Evolutionary conservation across 64 coral and sea anemone species (phyloP).

Genomic region (Pocillopora damicornis): DNA sequence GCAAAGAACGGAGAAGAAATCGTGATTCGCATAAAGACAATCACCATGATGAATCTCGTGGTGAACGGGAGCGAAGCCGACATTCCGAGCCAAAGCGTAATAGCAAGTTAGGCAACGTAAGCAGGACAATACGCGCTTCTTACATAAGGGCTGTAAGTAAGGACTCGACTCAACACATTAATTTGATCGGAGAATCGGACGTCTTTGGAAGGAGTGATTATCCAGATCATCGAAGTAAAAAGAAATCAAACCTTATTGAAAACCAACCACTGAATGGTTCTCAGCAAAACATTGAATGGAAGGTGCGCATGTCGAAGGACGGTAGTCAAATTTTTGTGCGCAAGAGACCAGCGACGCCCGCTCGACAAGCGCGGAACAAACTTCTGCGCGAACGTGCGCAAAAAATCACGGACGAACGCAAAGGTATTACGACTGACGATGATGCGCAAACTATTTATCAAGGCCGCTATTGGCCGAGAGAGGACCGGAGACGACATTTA

Average conservation of each 20-base stretch:
- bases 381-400: conserved; percentile 91
- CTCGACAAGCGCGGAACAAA: conserved; percentile 78
- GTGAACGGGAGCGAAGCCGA: conserved; percentile 48
- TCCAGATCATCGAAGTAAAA: conserved; percentile 49
- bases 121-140: conserved; percentile 88
- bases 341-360: conserved; percentile 53
- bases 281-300: conserved; percentile 88
- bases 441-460: conserved; percentile 93
- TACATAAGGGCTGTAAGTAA: conserved; percentile 81
- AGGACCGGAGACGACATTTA: conserved; percentile 76
- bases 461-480: conserved; percentile 94
- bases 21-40: conserved; percentile 20
- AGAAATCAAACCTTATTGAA: conserved; percentile 49
- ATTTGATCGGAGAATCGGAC: conserved; percentile 71
- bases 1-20: conserved; percentile 29
- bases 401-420: conserved; percentile 89
- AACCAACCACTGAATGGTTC: conserved; percentile 46
- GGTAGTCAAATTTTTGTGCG: conserved; percentile 87
- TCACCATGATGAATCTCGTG: conserved; percentile 9
- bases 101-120: conserved; percentile 72
- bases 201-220: conserved; percentile 35
- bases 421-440: conserved; percentile 93
- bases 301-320: conserved; percentile 81
- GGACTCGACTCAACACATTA: conserved; percentile 79
- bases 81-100: conserved; percentile 73